Base-by-base conservation (phyloP, 2,888 invertebrate species). In the Anthophora plumipes region DNA sequence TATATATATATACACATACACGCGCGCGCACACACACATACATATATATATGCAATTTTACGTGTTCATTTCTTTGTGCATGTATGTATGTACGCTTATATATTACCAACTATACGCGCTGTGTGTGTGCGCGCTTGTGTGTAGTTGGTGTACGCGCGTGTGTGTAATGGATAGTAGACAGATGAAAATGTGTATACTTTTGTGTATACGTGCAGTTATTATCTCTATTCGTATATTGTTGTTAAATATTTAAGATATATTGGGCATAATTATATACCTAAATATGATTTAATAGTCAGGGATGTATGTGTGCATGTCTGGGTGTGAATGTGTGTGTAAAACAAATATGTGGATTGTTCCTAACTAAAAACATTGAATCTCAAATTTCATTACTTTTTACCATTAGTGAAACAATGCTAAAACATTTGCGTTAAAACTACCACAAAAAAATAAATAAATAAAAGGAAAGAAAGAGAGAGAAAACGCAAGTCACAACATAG, bases 281-380 rank as follows among this genome's bases (percentile, higher is more conserved):
- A 90, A 89, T 80, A 91, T 89, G 90, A 92, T 91, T 91, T 89
- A 90, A 91, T 91, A 91, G 90, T 91, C 91, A 91, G 90, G 91
- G 91, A 92, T 89, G 89, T 90, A 80, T 86, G 82, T 37, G 59
- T 43, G 43, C 55, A 63, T 63, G 31, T 31, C 11, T 22, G 11
- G 9, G 20, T 22, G 20, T 52, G 52, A 0, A 20, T 20, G 20
- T 85, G 80, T 43, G 31, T 31, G 31, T 77, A 73, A 88, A 75
- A 86, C 57, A 86, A 74, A 79, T 86, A 91, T 91, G 92, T 92
- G 92, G 91, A 89, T 90, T 92, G 92, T 92, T 92, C 92, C 72
- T 85, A 85, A 67, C 70, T 78, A 77, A 68, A 68, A 39, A 70
- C 43, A 37, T 59, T 46, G 39, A 67, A 69, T 82, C 43, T 66